Conservation (phyloP, 92 coral and sea anemone species). For the Zoanthus sansibaricus region DNA sequence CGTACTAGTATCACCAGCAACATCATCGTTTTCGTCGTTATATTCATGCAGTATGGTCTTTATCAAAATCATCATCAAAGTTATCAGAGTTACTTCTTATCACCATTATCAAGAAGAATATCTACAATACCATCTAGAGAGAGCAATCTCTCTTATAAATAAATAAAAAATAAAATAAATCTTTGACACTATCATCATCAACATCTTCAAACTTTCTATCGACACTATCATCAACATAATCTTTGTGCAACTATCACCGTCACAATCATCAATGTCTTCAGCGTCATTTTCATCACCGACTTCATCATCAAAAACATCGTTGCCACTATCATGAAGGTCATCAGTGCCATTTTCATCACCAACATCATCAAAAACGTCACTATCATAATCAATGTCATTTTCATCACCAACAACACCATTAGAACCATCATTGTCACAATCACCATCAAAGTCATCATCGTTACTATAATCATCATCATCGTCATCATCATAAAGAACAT, state of each 20-base stretch:
- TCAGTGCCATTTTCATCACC: background rate
- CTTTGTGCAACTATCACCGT: too few species aligned
- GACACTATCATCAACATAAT: background rate
- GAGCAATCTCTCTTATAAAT: too few species aligned
- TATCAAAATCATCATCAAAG: too few species aligned
- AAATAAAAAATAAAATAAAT: too few species aligned
- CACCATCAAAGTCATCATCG: background rate
- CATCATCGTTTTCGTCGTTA: too few species aligned
- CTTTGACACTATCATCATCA: background rate
- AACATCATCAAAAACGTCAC: background rate
- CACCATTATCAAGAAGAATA: too few species aligned
- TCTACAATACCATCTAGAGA: too few species aligned
- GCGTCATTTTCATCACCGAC: background rate
- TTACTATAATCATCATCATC: background rate
- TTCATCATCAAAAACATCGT: background rate
- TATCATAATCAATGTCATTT: background rate
- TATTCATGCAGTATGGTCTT: too few species aligned
- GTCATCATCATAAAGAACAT: background rate
- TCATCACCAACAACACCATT: background rate
- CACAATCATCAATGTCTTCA: too few species aligned
- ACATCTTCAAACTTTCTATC: too few species aligned
- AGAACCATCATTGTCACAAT: background rate
- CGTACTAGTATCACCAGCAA: too few species aligned
- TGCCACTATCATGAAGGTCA: background rate
- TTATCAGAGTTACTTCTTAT: too few species aligned